Evolutionary conservation across 2,797 vertebrate species (phyloP).

Genomic region (Hyperoplus lanceolatus): DNA sequence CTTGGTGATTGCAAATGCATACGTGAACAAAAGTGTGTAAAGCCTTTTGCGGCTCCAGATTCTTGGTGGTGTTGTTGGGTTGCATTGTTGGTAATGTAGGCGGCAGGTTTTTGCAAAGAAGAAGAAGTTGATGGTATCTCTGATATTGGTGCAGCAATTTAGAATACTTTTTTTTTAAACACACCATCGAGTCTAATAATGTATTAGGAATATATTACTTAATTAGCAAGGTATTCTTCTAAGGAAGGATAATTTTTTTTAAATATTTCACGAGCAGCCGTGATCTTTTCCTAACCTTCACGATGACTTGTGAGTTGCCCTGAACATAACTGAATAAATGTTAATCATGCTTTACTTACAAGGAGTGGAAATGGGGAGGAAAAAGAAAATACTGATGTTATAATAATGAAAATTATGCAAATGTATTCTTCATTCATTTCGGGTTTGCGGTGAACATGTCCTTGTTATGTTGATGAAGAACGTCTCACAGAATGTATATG

Average conservation of each 20-base stretch:
- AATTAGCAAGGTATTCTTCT: too few species aligned
- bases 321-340: not conserved
- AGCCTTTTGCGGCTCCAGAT: not conserved
- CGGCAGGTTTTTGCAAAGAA: not conserved
- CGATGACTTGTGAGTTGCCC: too few species aligned
- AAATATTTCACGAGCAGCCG: too few species aligned
- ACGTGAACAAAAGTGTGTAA: not conserved
- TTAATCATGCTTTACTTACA: not conserved
- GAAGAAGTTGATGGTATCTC: not conserved
- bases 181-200: too few species aligned
- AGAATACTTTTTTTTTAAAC: too few species aligned
- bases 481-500: not conserved
- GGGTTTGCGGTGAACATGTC: too few species aligned
- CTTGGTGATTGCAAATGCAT: not conserved
- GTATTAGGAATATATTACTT: too few species aligned
- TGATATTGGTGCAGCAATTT: not conserved
- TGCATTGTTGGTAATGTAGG: conserved; percentile 4
- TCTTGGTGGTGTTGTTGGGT: too few species aligned
- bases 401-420: not conserved
- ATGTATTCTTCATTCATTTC: not conserved
- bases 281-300: too few species aligned
- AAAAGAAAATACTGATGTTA: not conserved
- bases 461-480: not conserved
- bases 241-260: too few species aligned
- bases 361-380: not conserved